Base-by-base conservation (phyloP, 2,113 vertebrate species). In the Coregonus clupeaformis region DNA sequence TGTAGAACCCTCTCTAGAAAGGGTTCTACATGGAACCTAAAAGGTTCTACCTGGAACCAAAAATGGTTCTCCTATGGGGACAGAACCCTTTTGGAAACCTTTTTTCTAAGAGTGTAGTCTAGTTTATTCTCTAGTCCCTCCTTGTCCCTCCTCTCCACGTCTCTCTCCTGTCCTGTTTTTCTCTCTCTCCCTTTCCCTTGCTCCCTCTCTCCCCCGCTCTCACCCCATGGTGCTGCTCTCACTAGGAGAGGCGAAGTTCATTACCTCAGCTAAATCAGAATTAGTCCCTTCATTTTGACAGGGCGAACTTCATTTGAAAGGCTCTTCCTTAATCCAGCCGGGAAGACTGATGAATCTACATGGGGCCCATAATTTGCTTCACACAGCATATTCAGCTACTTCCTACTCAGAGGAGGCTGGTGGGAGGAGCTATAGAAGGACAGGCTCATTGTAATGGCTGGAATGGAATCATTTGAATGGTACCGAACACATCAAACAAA, bases 211-310 rank as follows among this genome's bases (percentile, higher is more conserved):
- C 9, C 9, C 93, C 94, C 95, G 93, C 91, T 92, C 93, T 94
- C 94, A 92, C 96, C 96, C 96, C 96, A 96, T 95, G 95, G 95
- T 95, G 95, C 95, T 94, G 94, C 95, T 96, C 97, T 95, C 97
- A 94, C 95, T 95, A 95, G 96, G 97, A 98, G 96, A 96, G 29
- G 95, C 95, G 96, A 97, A 98, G 96, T 98, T 98, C 96, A 98
- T 98, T 98, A 97, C 95, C 96, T 97, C 96, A 97, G 96, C 96
- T 96, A 96, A 98, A 98, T 98, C 97, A 97, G 96, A 98, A 98
- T 97, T 97, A 98, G 96, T 95, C 96, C 96, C 96, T 97, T 97
- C 95, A 96, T 96, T 97, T 96, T 96, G 97, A 97, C 96, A 95
- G 96, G 91, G 96, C 91, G 95, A 98, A 98, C 95, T 97, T 99